Evolutionary conservation across 1,140 invertebrate species (phyloP).

Genomic region (Caenorhabditis brenneri): DNA sequence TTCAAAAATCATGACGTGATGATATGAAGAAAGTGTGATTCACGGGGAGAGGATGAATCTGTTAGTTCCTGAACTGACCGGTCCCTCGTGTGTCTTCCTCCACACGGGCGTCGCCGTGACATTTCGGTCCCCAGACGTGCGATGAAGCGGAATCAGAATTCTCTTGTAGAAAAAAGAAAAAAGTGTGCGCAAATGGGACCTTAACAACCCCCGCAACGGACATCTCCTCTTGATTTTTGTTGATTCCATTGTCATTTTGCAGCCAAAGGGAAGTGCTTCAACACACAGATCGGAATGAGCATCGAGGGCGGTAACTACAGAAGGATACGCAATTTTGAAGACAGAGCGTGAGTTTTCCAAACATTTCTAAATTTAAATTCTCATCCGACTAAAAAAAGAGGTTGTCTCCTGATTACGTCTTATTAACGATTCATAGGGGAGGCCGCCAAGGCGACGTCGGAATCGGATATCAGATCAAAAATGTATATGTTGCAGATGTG

Average conservation of each 20-base stretch:
- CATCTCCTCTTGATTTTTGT: conserved; percentile 1
- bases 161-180: too few species aligned
- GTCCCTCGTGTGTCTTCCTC: conserved; percentile 10
- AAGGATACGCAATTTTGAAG: conserved; percentile 14
- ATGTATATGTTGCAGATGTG: conserved; percentile 32
- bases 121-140: conserved; percentile 32
- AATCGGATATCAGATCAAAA: conserved; percentile 30
- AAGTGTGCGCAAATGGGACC: neutral
- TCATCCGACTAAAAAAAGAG: neutral
- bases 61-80: conserved; percentile 36
- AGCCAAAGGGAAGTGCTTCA: conserved; percentile 39
- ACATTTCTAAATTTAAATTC: conserved; percentile 8
- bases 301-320: conserved; percentile 26
- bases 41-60: neutral
- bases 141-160: conserved; percentile 25
- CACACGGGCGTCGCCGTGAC: neutral
- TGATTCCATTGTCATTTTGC: conserved; percentile 41
- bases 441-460: neutral
- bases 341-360: conserved; percentile 15
- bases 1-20: neutral
- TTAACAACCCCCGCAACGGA: conserved; percentile 18
- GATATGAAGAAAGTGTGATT: neutral
- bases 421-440: conserved; percentile 33
- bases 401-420: conserved; percentile 9
- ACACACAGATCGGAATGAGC: conserved; percentile 22